Evolutionary conservation across 1,140 invertebrate species (phyloP).

Genomic region (Notospermus geniculatus): DNA sequence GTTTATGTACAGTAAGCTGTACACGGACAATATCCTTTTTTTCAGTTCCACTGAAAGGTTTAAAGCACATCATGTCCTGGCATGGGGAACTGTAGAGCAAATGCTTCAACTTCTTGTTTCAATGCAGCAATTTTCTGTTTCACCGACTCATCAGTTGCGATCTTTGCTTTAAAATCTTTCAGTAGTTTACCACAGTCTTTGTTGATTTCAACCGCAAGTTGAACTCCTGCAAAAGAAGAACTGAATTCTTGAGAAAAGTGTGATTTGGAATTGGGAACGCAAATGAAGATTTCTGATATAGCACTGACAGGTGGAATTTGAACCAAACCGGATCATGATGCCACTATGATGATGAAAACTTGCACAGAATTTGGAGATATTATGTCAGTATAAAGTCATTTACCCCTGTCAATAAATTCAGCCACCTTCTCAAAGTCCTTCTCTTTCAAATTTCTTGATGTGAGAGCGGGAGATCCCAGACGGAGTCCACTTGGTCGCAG

Average conservation of each 20-base stretch:
- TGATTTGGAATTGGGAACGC: too few species aligned
- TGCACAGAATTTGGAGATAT: too few species aligned
- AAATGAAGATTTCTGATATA: too few species aligned
- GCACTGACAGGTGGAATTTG: too few species aligned
- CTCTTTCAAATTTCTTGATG: slow-evolving; percentile 86
- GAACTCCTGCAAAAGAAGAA: slow-evolving; percentile 60
- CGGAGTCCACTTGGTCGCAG: slow-evolving; percentile 79
- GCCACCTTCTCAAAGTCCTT: slow-evolving; percentile 82
- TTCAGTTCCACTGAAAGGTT: too few species aligned
- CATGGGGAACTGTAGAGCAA: slow-evolving; percentile 74
- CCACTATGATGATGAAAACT: too few species aligned
- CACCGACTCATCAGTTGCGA: slow-evolving; percentile 65
- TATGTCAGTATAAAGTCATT: too few species aligned
- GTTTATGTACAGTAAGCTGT: too few species aligned
- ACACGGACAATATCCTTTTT: too few species aligned
- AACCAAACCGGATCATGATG: too few species aligned
- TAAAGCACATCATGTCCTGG: slow-evolving; percentile 65
- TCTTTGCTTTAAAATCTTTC: slow-evolving; percentile 76
- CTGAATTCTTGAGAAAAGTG: slow-evolving; percentile 2
- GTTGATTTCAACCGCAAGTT: slow-evolving; percentile 66
- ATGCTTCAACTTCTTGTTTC: slow-evolving; percentile 70
- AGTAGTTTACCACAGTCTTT: slow-evolving; percentile 73
- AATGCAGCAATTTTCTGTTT: slow-evolving; percentile 65
- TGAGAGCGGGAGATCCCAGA: slow-evolving; percentile 81
- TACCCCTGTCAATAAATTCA: slow-evolving; percentile 80